Evolutionary conservation across 2,113 vertebrate species (phyloP), one percentile per base, ranked within the genome.

Genomic region (Equus quagga): DNA sequence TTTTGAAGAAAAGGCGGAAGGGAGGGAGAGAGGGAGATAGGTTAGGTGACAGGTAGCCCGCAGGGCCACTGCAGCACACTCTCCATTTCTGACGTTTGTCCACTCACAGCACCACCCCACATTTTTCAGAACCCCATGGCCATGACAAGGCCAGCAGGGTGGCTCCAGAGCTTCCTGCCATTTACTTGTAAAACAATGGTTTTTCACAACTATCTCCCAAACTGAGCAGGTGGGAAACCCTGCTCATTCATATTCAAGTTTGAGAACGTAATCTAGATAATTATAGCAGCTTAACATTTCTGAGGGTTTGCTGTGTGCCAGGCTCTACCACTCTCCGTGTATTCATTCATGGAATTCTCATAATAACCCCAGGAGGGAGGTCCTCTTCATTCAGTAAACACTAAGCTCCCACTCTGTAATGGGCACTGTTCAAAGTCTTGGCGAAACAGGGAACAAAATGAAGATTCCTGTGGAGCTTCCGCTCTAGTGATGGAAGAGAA

Each of bases 181-280:
- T 93, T 85, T 69, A 28, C 73, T 60, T 81, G 14, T 62, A 89
- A 94, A 93, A 41, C 8, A 7, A 67, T 64, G 51, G 17, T 58
- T 26, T 56, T 73, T 73, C n/a, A 72, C 51, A 87, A 51, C 5
- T 65, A 82, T 12, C 31, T 87, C n/a, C 44, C 64, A 92, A 64
- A 88, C 17, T 28, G 72, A 96, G 26, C 13, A 82, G 26, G 6
- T 83, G 0, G 6, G 9, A 23, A 85, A 86, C 41, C 24, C 26
- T 90, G 33, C 7, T 56, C 13, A 76, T 97, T 93, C 33, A 41
- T 24, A 93, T 41, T 85, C 67, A 93, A 78, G 14, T 36, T 56
- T 36, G 46, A 96, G 44, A 67, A 46, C 51, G 94, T 65, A 51
- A 94, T 91, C 23, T 79, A 87, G 23, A 80, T 81, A 44, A 80